Percentiles rank a stretch among this genome's conserved stretches.
These are phyloP conservation scores for Chlorodrepanis virens DNA, from an alignment of 2,113 vertebrate genomes.

Conservation along the genomic window DNA sequence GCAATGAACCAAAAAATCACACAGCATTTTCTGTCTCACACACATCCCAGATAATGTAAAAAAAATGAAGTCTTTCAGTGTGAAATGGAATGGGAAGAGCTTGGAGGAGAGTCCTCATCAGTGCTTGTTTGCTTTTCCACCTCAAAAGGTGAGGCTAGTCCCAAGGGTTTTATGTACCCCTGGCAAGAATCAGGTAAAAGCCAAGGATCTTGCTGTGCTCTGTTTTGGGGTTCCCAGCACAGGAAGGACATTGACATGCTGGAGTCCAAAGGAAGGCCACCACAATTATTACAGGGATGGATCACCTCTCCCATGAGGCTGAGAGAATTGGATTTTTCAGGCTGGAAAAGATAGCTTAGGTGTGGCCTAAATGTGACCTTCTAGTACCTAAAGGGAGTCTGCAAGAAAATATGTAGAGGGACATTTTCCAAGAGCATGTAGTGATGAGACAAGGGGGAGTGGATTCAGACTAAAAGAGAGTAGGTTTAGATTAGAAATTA, in stretches of 20 bases:
- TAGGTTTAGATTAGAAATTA: not conserved
- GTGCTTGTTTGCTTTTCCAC: not conserved
- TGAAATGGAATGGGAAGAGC: not conserved
- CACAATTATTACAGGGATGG: not conserved
- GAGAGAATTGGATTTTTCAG: not conserved
- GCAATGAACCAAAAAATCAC: not conserved
- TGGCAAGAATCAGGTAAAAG: not conserved
- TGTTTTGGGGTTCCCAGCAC: not conserved
- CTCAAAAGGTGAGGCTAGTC: not conserved
- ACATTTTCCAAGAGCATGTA: not conserved
- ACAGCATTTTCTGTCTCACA: not conserved
- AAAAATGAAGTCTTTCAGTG: not conserved
- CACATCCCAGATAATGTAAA: not conserved
- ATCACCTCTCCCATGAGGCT: not conserved
- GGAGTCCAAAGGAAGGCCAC: not conserved
- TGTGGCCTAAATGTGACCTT: not conserved
- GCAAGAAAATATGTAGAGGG: not conserved
- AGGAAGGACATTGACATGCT: not conserved
- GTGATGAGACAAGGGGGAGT: not conserved
- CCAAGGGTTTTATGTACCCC: not conserved
- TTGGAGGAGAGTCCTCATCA: not conserved
- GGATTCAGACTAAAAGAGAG: not conserved
- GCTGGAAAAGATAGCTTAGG: not conserved
- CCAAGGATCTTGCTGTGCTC: not conserved
- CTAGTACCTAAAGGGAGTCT: not conserved